These are phyloP conservation scores for Drosophila anomalata DNA, from an alignment of 2,888 invertebrate species.

Conservation along the genomic window DNA sequence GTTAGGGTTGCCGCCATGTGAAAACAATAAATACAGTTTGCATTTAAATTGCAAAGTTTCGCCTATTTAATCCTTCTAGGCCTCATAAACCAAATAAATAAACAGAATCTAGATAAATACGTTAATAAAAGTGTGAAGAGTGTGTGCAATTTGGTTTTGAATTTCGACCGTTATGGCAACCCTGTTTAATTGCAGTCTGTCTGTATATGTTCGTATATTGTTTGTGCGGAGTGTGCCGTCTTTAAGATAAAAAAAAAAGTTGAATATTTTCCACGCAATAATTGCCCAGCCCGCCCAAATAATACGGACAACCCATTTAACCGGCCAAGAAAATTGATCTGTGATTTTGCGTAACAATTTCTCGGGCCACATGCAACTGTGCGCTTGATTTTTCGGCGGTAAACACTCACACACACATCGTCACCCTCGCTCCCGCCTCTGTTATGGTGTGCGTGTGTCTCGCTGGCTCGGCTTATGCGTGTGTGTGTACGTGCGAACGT, in stretches of 20 bases:
- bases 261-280: conserved; percentile 19
- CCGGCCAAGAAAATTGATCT: conserved; percentile 12
- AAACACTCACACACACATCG: conserved; percentile 73
- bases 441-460: conserved; percentile 46
- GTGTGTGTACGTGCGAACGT: conserved; percentile 76
- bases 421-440: conserved; percentile 63
- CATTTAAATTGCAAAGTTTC: background rate
- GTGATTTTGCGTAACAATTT: conserved; percentile 69
- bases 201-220: conserved; percentile 77
- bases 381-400: conserved; percentile 79
- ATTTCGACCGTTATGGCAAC: conserved; percentile 60
- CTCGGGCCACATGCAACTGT: conserved; percentile 75
- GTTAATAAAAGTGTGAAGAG: background rate
- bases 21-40: conserved; percentile 29
- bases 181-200: conserved; percentile 79
- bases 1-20: conserved; percentile 41
- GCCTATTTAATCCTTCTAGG: background rate
- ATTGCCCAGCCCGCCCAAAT: conserved; percentile 12
- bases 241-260: conserved; percentile 55
- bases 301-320: conserved; percentile 16
- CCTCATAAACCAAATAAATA: background rate
- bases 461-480: conserved; percentile 55
- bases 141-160: background rate
- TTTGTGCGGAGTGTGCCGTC: conserved; percentile 75
- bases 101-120: background rate